phyloP scores from a whole-genome alignment of 53 echinoderm and acorn worm genomes.

The Hippasteria phrygiana region DNA sequence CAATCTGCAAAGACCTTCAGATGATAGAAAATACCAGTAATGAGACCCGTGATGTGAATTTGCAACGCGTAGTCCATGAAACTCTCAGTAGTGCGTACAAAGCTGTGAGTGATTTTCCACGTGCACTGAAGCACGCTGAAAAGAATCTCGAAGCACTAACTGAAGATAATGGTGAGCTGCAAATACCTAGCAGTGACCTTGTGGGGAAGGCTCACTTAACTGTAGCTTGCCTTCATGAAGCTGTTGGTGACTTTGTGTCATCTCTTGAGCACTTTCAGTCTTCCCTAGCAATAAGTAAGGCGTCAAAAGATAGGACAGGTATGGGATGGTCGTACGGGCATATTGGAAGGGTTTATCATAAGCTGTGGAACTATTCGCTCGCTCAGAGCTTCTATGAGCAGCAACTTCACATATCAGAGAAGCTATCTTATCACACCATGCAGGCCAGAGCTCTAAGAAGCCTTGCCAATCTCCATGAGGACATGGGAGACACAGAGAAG shows the following conservation, averaged over 20 bases:
- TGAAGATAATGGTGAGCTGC: constrained; percentile 37
- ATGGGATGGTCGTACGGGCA: constrained; percentile 93
- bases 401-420: constrained; percentile 78
- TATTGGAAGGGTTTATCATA: constrained; percentile 82
- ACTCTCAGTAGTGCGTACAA: constrained; percentile 76
- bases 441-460: constrained; percentile 78
- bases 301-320: constrained; percentile 76
- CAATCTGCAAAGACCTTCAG: constrained; percentile 77
- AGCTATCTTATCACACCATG: constrained; percentile 76
- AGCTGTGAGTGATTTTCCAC: constrained; percentile 75
- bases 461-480: constrained; percentile 75
- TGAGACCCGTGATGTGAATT: constrained; percentile 31
- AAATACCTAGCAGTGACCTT: constrained; percentile 43
- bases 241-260: constrained; percentile 68
- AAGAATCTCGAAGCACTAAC: constrained; percentile 45
- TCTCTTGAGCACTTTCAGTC: constrained; percentile 87
- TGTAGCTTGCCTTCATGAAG: constrained; percentile 82
- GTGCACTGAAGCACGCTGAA: constrained; percentile 79
- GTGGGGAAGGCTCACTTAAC: constrained; percentile 79
- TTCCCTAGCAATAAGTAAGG: constrained; percentile 76
- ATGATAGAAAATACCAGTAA: background rate
- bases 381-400: constrained; percentile 92
- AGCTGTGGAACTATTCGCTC: constrained; percentile 74
- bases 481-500: constrained; percentile 62
- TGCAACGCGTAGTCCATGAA: constrained; percentile 78